phyloP scores from a whole-genome alignment of 1,140 invertebrate genomes.

The Streblospio benedicti region DNA sequence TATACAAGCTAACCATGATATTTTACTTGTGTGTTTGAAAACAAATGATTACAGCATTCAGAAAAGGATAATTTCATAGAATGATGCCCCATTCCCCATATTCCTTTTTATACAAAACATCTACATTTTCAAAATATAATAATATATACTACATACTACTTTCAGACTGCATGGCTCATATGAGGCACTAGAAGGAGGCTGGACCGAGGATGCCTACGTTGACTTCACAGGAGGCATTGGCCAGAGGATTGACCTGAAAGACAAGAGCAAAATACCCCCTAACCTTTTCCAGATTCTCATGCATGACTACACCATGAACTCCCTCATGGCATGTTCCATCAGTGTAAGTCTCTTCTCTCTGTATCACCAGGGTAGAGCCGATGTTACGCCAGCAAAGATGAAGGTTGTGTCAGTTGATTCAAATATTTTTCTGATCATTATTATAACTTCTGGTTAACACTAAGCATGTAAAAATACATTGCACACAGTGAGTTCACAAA shows the following conservation, averaged over 20 bases:
- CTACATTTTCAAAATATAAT: neutral
- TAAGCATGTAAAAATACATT: too few relatives aligned
- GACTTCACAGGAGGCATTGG: slow-evolving; percentile 70
- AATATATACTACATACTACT: slow-evolving; percentile 45
- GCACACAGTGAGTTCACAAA: too few relatives aligned
- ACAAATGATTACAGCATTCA: neutral
- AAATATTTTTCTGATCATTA: too few relatives aligned
- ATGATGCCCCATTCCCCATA: too few relatives aligned
- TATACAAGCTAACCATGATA: too few relatives aligned
- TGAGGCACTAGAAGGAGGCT: slow-evolving; percentile 55
- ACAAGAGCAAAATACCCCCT: slow-evolving; percentile 9
- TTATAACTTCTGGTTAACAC: too few relatives aligned
- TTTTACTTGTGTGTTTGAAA: too few relatives aligned
- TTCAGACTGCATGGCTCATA: slow-evolving; percentile 69
- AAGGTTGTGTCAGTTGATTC: too few relatives aligned
- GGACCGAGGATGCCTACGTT: slow-evolving; percentile 61
- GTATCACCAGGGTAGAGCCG: too few relatives aligned
- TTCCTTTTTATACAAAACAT: too few relatives aligned
- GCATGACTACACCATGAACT: slow-evolving; percentile 37
- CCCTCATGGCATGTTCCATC: slow-evolving; percentile 49
- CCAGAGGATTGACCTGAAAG: slow-evolving; percentile 50
- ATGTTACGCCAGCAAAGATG: too few relatives aligned
- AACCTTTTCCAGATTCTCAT: slow-evolving; percentile 1
- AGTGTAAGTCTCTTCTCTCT: slow-evolving; percentile 41
- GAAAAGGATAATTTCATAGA: slow-evolving; percentile 20